Base-by-base conservation (phyloP, 2,888 invertebrate genomes). In the Lampropteryx suffumata region DNA sequence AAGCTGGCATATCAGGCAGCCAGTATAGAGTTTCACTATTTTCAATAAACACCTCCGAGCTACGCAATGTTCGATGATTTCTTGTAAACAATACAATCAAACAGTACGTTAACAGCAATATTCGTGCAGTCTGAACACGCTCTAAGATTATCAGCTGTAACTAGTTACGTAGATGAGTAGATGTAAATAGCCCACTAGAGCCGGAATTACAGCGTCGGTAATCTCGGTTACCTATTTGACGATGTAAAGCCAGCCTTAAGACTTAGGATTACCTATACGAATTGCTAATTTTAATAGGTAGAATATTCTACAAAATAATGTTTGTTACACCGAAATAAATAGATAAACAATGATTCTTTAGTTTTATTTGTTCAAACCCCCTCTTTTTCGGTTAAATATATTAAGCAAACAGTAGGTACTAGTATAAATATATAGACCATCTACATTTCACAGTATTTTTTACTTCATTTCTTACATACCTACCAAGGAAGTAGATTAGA, bases 301-400 rank as follows among this genome's bases (percentile, higher is more conserved):
- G 80, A 77, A 69, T 72, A 82, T 74, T 79, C 73, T 77, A 74
- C 74, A 69, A 69, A 76, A 79, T 78, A 86, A 87, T 85, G 84
- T 88, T 90, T 89, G 89, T 89, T 88, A 90, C 87, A 89, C 86
- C 68, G 86, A 87, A 89, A 88, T 62, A 62, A 52, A 62, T 88
- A 88, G 86, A 88, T 76, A 74, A 77, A 76, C 61, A 71, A 61
- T 76, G 73, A 64, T 55, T 35, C 62, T 57, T 64, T 62, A 71
- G 64, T 73, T 65, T 73, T 61, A 67, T 66, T 68, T 55, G 2
- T 10, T 24, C n/a, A n/a, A n/a, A n/a, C n/a, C n/a, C n/a, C n/a
- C n/a, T n/a, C n/a, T n/a, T 0, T 11, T 26, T 8, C 3, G 5
- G 21, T 5, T 21, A 2, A 5, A 21, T 27, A 27, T 27, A 27